Evolutionary conservation across 2,113 vertebrate genomes (phyloP).

Genomic region (Myrmecophaga tridactyla): DNA sequence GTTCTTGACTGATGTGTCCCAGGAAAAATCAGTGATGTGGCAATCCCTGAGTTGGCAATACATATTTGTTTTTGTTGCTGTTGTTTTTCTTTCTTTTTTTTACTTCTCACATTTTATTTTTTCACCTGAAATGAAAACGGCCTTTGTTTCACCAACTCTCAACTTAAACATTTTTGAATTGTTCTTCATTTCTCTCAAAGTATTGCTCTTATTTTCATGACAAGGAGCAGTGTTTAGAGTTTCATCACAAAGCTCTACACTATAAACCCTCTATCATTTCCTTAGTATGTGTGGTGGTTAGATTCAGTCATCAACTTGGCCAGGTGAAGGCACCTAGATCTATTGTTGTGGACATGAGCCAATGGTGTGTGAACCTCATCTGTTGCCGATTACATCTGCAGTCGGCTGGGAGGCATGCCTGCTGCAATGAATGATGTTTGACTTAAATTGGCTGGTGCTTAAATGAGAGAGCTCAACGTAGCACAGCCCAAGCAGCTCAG

Average conservation of each 20-base stretch:
- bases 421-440: too few relatives aligned
- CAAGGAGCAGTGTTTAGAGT: background rate
- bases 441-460: too few relatives aligned
- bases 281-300: background rate
- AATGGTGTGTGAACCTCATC: too few relatives aligned
- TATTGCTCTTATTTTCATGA: too few relatives aligned
- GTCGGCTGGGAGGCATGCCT: too few relatives aligned
- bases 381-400: too few relatives aligned
- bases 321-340: too few relatives aligned
- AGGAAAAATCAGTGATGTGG: background rate
- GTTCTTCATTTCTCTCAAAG: background rate
- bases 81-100: background rate
- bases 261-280: background rate
- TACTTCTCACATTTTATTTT: background rate
- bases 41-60: background rate
- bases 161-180: background rate
- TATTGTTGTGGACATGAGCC: too few relatives aligned
- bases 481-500: too few relatives aligned
- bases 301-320: too few relatives aligned
- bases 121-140: background rate
- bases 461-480: too few relatives aligned
- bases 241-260: background rate
- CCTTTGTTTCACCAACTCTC: background rate
- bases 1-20: background rate
- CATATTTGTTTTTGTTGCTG: background rate